Evolutionary conservation across 2,113 vertebrate species (phyloP).

Genomic region (Drymodes brunneopygia): DNA sequence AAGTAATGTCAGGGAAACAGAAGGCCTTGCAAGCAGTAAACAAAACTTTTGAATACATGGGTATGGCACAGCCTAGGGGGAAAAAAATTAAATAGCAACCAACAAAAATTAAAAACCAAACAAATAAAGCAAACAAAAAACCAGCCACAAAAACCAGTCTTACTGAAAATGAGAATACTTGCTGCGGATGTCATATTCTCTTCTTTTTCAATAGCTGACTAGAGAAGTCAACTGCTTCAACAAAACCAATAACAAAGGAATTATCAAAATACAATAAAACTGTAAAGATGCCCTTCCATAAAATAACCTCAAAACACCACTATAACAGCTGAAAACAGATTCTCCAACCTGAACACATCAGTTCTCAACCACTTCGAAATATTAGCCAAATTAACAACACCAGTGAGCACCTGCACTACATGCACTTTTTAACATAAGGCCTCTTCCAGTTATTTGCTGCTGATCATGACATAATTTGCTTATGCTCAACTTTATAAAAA

Average conservation of each 20-base stretch:
- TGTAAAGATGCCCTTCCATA: not conserved
- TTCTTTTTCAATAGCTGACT: too few relatives aligned
- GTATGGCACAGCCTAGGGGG: not conserved
- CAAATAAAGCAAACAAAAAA: not conserved
- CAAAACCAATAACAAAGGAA: not conserved
- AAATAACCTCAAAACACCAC: not conserved
- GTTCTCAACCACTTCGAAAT: not conserved
- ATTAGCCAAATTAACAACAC: not conserved
- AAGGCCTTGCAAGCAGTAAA: not conserved
- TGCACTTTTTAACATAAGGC: not conserved
- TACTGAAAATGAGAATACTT: not conserved
- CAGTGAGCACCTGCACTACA: not conserved
- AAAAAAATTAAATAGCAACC: not conserved
- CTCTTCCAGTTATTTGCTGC: not conserved
- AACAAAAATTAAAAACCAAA: not conserved
- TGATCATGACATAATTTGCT: not conserved
- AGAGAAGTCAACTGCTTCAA: not conserved
- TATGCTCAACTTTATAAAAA: not conserved
- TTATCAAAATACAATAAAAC: not conserved
- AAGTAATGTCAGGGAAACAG: not conserved
- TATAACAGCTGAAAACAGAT: not conserved
- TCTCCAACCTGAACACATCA: not conserved
- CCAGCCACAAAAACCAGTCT: accelerated
- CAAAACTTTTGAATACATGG: not conserved
- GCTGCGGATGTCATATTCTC: not conserved